phyloP scores from a whole-genome alignment of 2,888 invertebrate genomes.

The Macrophya alboannulata region DNA sequence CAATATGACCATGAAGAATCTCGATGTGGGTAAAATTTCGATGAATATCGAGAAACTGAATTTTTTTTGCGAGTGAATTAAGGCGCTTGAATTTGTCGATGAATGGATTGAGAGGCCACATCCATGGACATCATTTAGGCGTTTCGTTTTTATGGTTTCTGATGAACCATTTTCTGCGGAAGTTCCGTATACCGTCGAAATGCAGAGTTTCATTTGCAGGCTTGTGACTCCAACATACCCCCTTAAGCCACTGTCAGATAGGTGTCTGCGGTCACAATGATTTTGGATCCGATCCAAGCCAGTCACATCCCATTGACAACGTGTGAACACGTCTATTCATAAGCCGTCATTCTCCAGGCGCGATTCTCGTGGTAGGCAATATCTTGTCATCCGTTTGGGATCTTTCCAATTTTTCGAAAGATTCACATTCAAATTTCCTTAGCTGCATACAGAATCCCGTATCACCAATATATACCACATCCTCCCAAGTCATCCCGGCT shows the following conservation, averaged over 20 bases:
- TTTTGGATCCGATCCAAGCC: background rate
- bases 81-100: too few relatives aligned
- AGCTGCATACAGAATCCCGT: background rate
- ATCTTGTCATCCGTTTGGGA: background rate
- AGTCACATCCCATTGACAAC: background rate
- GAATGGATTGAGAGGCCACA: too few relatives aligned
- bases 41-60: too few relatives aligned
- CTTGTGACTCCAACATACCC: too few relatives aligned
- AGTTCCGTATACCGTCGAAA: background rate
- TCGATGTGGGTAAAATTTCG: too few relatives aligned
- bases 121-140: too few relatives aligned
- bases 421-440: background rate
- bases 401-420: background rate
- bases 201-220: too few relatives aligned
- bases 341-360: background rate
- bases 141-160: too few relatives aligned
- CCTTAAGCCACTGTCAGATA: background rate
- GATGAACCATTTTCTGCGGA: background rate
- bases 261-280: background rate
- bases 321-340: background rate
- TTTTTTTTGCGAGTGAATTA: too few relatives aligned
- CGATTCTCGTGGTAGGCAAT: background rate
- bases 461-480: background rate
- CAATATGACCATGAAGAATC: too few relatives aligned
- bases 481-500: background rate